Evolutionary conservation across 2,797 vertebrate species (phyloP).

Genomic region (Cossypha heuglini): DNA sequence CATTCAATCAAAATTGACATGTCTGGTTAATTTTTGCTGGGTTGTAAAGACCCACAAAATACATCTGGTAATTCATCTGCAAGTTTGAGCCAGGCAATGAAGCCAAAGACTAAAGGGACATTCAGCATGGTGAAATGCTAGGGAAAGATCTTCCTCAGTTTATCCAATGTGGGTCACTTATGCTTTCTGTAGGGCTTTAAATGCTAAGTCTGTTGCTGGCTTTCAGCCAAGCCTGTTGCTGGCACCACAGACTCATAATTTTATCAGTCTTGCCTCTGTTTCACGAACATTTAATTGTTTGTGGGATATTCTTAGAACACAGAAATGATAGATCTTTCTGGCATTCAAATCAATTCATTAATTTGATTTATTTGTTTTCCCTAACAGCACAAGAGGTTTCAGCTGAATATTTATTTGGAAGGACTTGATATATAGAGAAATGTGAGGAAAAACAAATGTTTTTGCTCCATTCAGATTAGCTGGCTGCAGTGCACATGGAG

Average conservation of each 20-base stretch:
- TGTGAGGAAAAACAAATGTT: conserved; percentile 44
- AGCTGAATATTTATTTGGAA: conserved; percentile 39
- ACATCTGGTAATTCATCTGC: background rate
- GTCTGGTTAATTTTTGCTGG: background rate
- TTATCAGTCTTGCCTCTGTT: conserved; percentile 51
- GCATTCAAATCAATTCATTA: conserved; percentile 33
- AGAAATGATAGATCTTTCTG: conserved; percentile 34
- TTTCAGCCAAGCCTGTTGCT: conserved; percentile 24
- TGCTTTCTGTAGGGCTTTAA: background rate
- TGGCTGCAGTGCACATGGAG: background rate
- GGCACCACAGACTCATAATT: conserved; percentile 58
- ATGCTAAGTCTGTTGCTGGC: background rate
- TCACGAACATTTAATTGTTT: conserved; percentile 38
- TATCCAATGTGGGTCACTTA: conserved; percentile 7
- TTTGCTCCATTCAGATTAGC: conserved; percentile 36
- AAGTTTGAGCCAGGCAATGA: background rate
- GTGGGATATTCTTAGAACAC: conserved; percentile 61
- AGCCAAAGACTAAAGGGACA: background rate
- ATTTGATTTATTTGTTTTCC: conserved; percentile 62
- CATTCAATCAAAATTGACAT: background rate
- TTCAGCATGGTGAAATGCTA: background rate
- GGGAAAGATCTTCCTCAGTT: background rate
- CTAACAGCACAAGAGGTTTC: conserved; percentile 20
- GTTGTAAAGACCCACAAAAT: background rate
- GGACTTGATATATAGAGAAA: conserved; percentile 8